phyloP scores from a whole-genome alignment of 1,140 invertebrate species.

The Laupala kohalensis region DNA sequence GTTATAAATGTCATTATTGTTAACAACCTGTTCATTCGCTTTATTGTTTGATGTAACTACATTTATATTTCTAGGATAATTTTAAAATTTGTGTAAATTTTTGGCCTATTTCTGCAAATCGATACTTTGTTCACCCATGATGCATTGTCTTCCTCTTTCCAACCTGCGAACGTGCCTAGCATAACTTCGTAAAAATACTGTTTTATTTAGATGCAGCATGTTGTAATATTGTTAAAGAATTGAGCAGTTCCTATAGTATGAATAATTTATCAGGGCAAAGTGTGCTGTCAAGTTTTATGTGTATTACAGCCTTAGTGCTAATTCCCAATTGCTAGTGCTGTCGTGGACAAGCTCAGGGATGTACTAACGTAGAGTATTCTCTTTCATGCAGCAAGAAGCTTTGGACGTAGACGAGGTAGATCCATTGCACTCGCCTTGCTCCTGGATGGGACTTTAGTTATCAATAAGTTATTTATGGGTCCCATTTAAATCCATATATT shows the following conservation, averaged over 20 bases:
- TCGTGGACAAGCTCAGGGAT: background rate
- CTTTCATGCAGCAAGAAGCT: constrained; percentile 13
- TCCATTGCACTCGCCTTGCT: background rate
- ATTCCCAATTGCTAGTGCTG: background rate
- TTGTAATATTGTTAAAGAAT: background rate
- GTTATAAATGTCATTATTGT: no score
- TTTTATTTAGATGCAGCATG: background rate
- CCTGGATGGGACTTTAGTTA: background rate
- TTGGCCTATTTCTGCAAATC: no score
- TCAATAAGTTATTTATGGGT: background rate
- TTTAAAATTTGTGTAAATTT: no score
- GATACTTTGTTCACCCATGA: no score
- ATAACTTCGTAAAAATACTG: background rate
- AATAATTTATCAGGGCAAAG: background rate
- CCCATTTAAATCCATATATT: background rate
- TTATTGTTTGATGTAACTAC: no score
- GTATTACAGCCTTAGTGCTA: background rate
- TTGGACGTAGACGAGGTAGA: constrained; percentile 14
- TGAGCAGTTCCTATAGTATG: background rate
- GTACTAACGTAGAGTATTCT: constrained; percentile 6
- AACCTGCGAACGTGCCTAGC: background rate
- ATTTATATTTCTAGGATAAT: no score
- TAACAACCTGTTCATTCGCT: no score
- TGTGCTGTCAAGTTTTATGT: background rate
- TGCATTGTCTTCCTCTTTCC: background rate